Base-by-base conservation (phyloP, 2,797 vertebrate genomes). In the Discoglossus pictus region DNA sequence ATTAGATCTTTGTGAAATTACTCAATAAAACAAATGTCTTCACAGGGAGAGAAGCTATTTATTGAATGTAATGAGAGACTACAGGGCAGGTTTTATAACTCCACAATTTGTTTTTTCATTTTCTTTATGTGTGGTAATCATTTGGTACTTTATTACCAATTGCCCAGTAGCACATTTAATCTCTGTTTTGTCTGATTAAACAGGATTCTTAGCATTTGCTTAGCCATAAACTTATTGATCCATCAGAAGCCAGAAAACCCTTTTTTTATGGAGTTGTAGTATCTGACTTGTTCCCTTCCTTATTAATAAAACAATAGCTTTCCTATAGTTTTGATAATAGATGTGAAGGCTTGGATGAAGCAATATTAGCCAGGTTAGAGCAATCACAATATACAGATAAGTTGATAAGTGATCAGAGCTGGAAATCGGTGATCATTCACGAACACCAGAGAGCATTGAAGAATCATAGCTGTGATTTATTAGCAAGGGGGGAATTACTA, bases 31-130 rank as follows among this genome's bases (percentile, higher is more conserved):
- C 27, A 58, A 71, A 65, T 52, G 21, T 43, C 38, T 64, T 71
- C 38, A 17, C 17, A 34, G 27, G 40, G 18, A 59, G 53, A 38
- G 34, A 53, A 36, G 46, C 68, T 48, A 44, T 71, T 71, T 55
- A 65, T 71, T 25, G 68, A 51, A 40, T 64, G 53, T 64, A 71
- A 71, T 59, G 46, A 59, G 68, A 65, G 46, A 71, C 68, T 65
- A 59, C 61, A 65, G 61, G 68, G 68, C 68, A 64, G 46, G 31
- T 15, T 64, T 64, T 65, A 64, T 23, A 65, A 65, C 44, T 44
- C 51, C 43, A 36, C 43, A 39, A 56, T 62, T 69, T 62, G 42
- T 17, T 27, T 51, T 58, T 52, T 56, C 35, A 50, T 63, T 64
- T 63, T 50, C 52, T 62, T 71, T 71, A 71, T 71, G 52, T 64